Evolutionary conservation across 2,797 vertebrate species (phyloP).

Genomic region (Danio aesculapii): DNA sequence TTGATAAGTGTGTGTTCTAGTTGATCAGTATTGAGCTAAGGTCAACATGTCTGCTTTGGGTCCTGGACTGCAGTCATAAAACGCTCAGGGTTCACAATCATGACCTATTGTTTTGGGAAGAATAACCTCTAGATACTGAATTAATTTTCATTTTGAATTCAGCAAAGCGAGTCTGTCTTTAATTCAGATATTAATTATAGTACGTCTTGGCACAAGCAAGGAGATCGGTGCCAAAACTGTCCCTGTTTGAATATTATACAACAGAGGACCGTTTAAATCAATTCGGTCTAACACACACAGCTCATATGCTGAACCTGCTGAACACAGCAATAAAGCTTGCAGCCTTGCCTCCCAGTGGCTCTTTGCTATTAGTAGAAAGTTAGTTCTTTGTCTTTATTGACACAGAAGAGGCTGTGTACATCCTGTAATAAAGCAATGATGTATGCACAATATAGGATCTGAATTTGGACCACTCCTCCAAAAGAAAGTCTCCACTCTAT

Average conservation of each 20-base stretch:
- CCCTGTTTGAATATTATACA: constrained; percentile 28
- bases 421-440: constrained; percentile 20
- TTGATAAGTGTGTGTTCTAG: constrained; percentile 62
- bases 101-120: constrained; percentile 35
- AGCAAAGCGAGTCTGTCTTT: constrained; percentile 67
- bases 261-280: constrained; percentile 12
- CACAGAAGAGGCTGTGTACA: constrained; percentile 11
- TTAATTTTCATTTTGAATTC: constrained; percentile 63
- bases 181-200: constrained; percentile 72
- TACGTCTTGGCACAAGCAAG: constrained; percentile 59
- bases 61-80: constrained; percentile 3
- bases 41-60: constrained; percentile 22
- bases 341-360: constrained; percentile 5
- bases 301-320: not conserved
- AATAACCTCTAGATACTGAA: constrained; percentile 60
- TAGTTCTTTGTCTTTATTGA: constrained; percentile 25
- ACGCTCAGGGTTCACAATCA: not conserved
- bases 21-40: constrained; percentile 47
- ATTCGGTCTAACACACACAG: too few relatives aligned
- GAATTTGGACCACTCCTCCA: not conserved
- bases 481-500: too few relatives aligned
- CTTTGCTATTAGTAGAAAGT: constrained; percentile 20
- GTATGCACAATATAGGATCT: not conserved
- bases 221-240: constrained; percentile 61
- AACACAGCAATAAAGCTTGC: not conserved